These are phyloP conservation scores for Chouioia cunea DNA, from an alignment of 2,888 invertebrate species.

Conservation along the genomic window DNA sequence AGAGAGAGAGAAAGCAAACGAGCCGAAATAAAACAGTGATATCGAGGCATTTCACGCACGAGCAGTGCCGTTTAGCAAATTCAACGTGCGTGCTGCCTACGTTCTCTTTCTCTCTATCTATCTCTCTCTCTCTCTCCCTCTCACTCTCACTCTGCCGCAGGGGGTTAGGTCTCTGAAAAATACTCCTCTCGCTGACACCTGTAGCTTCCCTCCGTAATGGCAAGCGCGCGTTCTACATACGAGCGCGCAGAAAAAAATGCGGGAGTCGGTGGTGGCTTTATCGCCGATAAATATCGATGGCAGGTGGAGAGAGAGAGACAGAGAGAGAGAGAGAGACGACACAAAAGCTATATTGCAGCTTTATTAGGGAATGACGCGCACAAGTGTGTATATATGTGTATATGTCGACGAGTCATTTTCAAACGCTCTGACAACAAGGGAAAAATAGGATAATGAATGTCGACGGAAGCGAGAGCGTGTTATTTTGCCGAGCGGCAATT, in stretches of 20 bases:
- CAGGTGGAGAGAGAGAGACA: constrained; percentile 13
- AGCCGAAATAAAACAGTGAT: constrained; percentile 67
- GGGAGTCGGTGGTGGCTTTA: constrained; percentile 15
- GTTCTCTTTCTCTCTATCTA: constrained; percentile 50
- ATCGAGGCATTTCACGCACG: constrained; percentile 69
- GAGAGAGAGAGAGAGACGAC: not conserved
- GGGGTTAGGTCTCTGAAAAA: constrained; percentile 63
- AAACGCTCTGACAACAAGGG: too few relatives aligned
- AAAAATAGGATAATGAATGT: constrained; percentile 33
- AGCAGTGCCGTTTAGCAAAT: constrained; percentile 68
- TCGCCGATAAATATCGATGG: constrained; percentile 45
- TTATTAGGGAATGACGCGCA: constrained; percentile 28
- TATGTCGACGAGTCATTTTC: too few relatives aligned
- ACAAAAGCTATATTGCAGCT: not conserved
- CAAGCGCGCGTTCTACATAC: constrained; percentile 23
- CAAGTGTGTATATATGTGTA: not conserved
- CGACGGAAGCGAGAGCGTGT: constrained; percentile 4
- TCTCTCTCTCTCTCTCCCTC: constrained; percentile 53
- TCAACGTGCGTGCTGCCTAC: constrained; percentile 67
- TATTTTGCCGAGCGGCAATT: constrained; percentile 31
- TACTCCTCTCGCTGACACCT: constrained; percentile 68
- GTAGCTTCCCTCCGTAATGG: constrained; percentile 60
- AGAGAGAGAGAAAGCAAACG: constrained; percentile 54
- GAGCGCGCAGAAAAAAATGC: constrained; percentile 45
- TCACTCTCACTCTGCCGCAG: constrained; percentile 59